A percentile compares a stretch with the other conserved stretches of the same genome.
phyloP scores from a whole-genome alignment of 2,113 vertebrate species.

The Macrotus californicus region DNA sequence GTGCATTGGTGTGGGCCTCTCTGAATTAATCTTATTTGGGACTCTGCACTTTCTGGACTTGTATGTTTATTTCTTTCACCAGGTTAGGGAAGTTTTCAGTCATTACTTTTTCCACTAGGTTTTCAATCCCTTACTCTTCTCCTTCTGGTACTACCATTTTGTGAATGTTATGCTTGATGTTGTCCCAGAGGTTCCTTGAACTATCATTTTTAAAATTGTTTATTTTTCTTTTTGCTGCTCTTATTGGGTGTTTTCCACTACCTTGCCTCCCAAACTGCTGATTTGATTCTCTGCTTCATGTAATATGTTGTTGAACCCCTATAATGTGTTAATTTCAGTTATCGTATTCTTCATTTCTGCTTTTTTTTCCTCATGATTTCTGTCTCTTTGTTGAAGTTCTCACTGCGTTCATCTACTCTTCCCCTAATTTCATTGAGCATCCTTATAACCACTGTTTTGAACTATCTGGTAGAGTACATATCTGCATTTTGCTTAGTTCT shows the following conservation, averaged over 20 bases:
- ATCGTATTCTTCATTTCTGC: background rate
- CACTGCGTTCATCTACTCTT: background rate
- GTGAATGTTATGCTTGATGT: background rate
- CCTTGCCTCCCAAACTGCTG: background rate
- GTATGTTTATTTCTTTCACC: background rate
- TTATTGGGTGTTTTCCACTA: background rate
- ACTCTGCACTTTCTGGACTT: background rate
- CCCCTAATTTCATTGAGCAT: background rate
- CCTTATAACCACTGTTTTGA: background rate
- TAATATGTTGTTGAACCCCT: background rate
- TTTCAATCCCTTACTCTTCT: background rate
- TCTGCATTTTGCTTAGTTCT: background rate
- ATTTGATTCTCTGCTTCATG: background rate
- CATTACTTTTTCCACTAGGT: background rate
- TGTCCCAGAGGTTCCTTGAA: background rate
- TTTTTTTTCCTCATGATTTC: background rate
- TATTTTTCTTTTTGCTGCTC: background rate
- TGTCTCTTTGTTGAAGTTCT: background rate
- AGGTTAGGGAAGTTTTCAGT: background rate
- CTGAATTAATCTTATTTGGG: background rate
- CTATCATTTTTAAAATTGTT: background rate
- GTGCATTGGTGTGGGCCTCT: background rate
- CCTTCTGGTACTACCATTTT: background rate
- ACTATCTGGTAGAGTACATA: background rate
- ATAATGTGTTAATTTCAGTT: background rate